Percentiles rank a stretch among this genome's conserved stretches.
Conservation (phyloP, 1,140 invertebrate species). For the Medauroidea extradentata region DNA sequence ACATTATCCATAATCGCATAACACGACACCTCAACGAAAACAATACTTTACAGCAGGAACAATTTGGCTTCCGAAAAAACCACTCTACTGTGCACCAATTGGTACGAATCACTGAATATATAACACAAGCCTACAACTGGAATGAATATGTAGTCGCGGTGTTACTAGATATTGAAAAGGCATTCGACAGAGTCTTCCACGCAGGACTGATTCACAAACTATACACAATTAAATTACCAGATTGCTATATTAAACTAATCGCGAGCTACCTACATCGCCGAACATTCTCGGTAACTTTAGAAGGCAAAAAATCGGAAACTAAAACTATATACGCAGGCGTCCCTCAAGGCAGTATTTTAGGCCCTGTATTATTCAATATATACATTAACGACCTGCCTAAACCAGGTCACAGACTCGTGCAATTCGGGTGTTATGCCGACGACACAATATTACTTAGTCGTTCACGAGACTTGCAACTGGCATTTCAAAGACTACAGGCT, state of each 20-base stretch:
- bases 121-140: constrained; percentile 15
- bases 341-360: constrained; percentile 20
- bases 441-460: too few species aligned
- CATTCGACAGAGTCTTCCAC: constrained; percentile 36
- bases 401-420: constrained; percentile 12
- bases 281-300: too few species aligned
- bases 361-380: constrained; percentile 25
- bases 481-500: background rate
- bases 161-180: constrained; percentile 35
- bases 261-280: too few species aligned
- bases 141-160: constrained; percentile 25
- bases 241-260: constrained; percentile 9
- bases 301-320: constrained; percentile 2
- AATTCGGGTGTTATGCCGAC: constrained; percentile 21
- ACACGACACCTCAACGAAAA: too few species aligned
- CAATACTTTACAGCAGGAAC: too few species aligned
- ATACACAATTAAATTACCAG: background rate
- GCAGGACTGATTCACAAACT: constrained; percentile 33
- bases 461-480: too few species aligned
- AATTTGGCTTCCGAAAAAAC: too few species aligned
- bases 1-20: too few species aligned
- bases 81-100: too few species aligned
- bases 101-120: too few species aligned
- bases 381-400: constrained; percentile 31
- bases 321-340: constrained; percentile 21